Evolutionary conservation across 2,113 vertebrate genomes (phyloP), one percentile per base, ranked within the genome.

Genomic region (Colossoma macropomum): DNA sequence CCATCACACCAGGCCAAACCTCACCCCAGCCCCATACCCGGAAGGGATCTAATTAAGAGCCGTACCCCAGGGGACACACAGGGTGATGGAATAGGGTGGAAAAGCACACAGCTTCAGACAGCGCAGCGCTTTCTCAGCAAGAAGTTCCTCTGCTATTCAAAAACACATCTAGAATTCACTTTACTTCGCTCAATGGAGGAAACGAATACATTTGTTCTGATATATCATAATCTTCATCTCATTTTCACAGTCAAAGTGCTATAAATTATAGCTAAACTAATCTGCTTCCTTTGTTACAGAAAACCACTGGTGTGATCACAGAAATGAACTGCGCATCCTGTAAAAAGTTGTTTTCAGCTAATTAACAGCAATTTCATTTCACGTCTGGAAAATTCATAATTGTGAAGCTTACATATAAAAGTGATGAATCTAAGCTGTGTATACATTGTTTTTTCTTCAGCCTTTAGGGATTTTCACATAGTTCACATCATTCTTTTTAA

Each of bases 41-140:
- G 73, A 50, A 71, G 48, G 54, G 65, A 79, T 80, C 79, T 80
- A 88, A 86, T 88, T 88, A 88, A 81, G 75, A 32, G 54, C 32
- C 5, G 27, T 81, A 82, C 82, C 79, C 50, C 52, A 74, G 25
- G 82, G 81, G 71, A 75, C 28, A 38, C 15, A 17, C 27, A 30
- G 12, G 59, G 63, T 78, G 78, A 85, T 85, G 81, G 52, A 83
- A 72, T 28, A 74, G 16, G 11, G 32, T 50, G 56, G 65, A 76
- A 65, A 65, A 59, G 85, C 52, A 74, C 72, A 79, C 34, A 83
- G 80, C 30, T 0, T 25, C 30, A 27, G 77, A 25, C 56, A 63
- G 74, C 34, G n/a, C 1, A 62, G 34, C 59, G 65, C 60, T 65
- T 45, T 34, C 34, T 8, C 68, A 45, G 38, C 34, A 71, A 62